Base-by-base conservation (phyloP, 2,888 invertebrate species). In the Hanleya hanleyi region DNA sequence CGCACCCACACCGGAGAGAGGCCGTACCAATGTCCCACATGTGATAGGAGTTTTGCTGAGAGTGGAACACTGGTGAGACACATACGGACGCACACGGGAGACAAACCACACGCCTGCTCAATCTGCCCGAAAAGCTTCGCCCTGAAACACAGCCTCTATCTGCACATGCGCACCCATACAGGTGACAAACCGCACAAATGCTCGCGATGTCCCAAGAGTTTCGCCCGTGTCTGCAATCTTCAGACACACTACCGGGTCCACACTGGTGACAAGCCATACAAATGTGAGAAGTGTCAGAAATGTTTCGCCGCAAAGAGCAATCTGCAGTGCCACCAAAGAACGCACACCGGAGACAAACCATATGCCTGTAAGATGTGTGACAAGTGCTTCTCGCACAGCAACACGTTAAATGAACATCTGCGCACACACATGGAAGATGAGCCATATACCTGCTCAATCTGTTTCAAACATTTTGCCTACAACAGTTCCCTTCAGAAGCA, bases 101-200 rank as follows among this genome's bases (percentile, higher is more conserved):
- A 78, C 66, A 78, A 78, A 71, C 80, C 80, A 0, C 77, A 78
- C 57, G 74, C 77, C 67, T 80, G 80, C 73, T 38, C 35, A 38
- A 15, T 76, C 4, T 79, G 77, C 71, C 72, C 75, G 22, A 79
- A 79, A 57, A 75, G 77, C 12, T 79, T 79, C 75, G 77, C 79
- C 35, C 77, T 76, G 75, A 77, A 77, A 70, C 74, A 76, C 4
- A 77, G 76, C 50, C 33, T 79, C 41, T 77, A 77, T 37, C 75
- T 77, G 49, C 79, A 79, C 62, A 76, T 57, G 15, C 26, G 61
- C 26, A 22, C 61, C 7, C 61, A 57, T 26, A 38, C 49, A 41
- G 70, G 70, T 64, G 70, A 70, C 15, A 62, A 50, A 18, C 70
- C 70, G 15, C 57, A 61, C 29, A 64, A 62, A 41, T 70, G 70